These are phyloP conservation scores for Zeugodacus cucurbitae DNA, from an alignment of 1,140 invertebrate species.

Conservation along the genomic window DNA sequence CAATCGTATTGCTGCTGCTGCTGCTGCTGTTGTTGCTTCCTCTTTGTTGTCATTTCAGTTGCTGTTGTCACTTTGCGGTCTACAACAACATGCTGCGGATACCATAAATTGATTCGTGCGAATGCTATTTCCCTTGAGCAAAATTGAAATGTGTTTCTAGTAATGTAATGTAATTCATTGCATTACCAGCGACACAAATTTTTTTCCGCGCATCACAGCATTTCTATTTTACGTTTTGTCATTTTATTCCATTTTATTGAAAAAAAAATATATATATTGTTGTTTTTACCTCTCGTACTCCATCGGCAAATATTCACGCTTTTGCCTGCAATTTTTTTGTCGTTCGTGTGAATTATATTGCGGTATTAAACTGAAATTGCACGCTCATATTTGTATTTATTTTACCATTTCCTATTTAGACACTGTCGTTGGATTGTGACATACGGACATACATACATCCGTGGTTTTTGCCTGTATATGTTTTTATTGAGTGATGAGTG, in stretches of 20 bases:
- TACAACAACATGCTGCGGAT: neutral
- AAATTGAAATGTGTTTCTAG: conserved; percentile 19
- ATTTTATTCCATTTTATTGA: neutral
- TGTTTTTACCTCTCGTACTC: neutral
- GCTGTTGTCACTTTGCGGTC: neutral
- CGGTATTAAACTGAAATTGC: neutral
- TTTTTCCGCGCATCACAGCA: neutral
- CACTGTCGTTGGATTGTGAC: neutral
- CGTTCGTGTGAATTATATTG: neutral
- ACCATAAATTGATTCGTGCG: conserved; percentile 21
- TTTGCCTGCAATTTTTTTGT: neutral
- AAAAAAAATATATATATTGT: neutral
- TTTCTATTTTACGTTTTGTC: neutral
- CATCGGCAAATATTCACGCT: neutral
- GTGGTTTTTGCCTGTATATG: neutral
- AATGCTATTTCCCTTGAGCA: neutral
- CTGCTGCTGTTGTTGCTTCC: neutral
- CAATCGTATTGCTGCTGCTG: neutral
- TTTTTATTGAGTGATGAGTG: neutral
- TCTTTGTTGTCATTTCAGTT: neutral
- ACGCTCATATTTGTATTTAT: neutral
- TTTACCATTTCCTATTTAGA: neutral
- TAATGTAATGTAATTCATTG: conserved; percentile 14
- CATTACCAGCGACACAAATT: neutral
- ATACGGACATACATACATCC: neutral